A percentile compares a stretch with the other conserved stretches of the same genome.
These are phyloP conservation scores for Zaprionus obscuricornis DNA, from an alignment of 2,888 invertebrate species.

Conservation along the genomic window DNA sequence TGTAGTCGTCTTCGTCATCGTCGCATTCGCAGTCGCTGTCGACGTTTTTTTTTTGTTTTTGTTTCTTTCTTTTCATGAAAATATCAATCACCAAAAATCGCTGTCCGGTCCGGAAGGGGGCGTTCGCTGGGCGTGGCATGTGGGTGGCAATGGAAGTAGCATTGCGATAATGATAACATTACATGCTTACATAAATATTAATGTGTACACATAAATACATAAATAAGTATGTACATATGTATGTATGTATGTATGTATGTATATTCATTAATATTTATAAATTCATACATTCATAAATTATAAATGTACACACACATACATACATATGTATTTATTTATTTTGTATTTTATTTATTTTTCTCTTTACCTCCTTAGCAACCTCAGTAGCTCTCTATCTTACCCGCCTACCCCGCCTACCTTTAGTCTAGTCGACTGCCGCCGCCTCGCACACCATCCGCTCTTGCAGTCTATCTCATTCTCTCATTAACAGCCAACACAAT, in stretches of 20 bases:
- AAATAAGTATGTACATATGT: background rate
- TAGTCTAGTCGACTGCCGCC: no score
- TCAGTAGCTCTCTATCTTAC: background rate
- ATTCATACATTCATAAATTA: background rate
- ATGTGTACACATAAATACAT: background rate
- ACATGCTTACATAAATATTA: no score
- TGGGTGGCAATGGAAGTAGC: slow-evolving; percentile 32
- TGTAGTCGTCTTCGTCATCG: slow-evolving; percentile 13
- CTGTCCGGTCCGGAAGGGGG: slow-evolving; percentile 15
- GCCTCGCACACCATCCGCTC: background rate
- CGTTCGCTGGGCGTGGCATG: slow-evolving; percentile 17
- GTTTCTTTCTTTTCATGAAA: slow-evolving; percentile 45
- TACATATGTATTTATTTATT: slow-evolving; percentile 1
- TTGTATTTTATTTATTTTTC: slow-evolving; percentile 20
- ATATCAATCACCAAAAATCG: slow-evolving; percentile 65
- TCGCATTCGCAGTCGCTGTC: slow-evolving; percentile 14
- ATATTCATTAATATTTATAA: background rate
- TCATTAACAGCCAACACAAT: slow-evolving; percentile 48
- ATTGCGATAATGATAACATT: slow-evolving; percentile 35
- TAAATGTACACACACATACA: no score
- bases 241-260: background rate
- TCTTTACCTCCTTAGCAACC: slow-evolving; percentile 31
- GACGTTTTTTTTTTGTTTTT: no score
- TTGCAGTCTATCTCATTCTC: background rate
- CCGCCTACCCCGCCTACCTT: no score